These are phyloP conservation scores for Tipula vernalis DNA, from an alignment of 2,888 invertebrate species.

Conservation along the genomic window DNA sequence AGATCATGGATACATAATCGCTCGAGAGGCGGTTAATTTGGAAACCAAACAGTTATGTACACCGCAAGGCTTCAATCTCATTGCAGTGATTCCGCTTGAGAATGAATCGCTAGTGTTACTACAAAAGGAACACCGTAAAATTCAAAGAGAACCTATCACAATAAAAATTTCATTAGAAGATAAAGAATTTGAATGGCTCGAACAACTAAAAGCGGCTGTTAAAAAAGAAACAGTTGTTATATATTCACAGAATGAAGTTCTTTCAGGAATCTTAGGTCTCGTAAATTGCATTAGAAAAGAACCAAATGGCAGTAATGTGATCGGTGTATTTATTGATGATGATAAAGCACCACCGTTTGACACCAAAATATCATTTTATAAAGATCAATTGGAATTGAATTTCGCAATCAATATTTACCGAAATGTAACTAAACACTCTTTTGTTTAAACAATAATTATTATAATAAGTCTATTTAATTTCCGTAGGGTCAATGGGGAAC, in stretches of 20 bases:
- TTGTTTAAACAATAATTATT: no score
- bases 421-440: slow-evolving; percentile 25
- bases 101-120: slow-evolving; percentile 26
- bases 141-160: slow-evolving; percentile 19
- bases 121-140: slow-evolving; percentile 23
- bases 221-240: slow-evolving; percentile 34
- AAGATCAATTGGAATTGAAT: slow-evolving; percentile 41
- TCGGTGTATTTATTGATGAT: slow-evolving; percentile 51
- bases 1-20: slow-evolving; percentile 29
- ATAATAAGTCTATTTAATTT: no score
- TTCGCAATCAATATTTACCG: slow-evolving; percentile 67
- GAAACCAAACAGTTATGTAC: slow-evolving; percentile 30
- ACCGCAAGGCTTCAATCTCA: slow-evolving; percentile 18
- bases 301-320: slow-evolving; percentile 52
- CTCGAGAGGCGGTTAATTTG: slow-evolving; percentile 41
- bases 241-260: slow-evolving; percentile 48
- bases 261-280: slow-evolving; percentile 77
- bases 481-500: slow-evolving; percentile 23
- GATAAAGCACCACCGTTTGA: slow-evolving; percentile 51
- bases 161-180: slow-evolving; percentile 16
- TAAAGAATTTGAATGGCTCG: slow-evolving; percentile 27
- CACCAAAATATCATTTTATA: slow-evolving; percentile 39
- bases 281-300: slow-evolving; percentile 77
- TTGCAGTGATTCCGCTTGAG: slow-evolving; percentile 23
- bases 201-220: slow-evolving; percentile 24